Evolutionary conservation across 2,888 invertebrate species (phyloP), one percentile per base, ranked within the genome.

Genomic region (Dione juno): DNA sequence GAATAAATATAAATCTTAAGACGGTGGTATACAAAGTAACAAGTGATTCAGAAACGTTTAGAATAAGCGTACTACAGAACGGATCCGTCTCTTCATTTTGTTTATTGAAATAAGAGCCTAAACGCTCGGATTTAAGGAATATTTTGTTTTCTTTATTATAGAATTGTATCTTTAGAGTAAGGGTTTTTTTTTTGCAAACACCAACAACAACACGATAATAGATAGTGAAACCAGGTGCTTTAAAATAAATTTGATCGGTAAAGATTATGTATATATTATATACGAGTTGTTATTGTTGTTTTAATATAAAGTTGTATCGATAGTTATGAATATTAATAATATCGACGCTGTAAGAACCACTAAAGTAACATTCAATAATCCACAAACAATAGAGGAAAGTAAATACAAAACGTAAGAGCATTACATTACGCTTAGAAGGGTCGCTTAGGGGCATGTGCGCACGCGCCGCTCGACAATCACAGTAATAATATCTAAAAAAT

Each of bases 401-500:
- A 80, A 79, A 84, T 82, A 87, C 82, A 84, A 84, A 88, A 88
- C 83, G 88, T 88, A 90, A 88, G 88, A 90, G 89, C 87, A 89
- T 89, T 89, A 86, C 83, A 84, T 81, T 83, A 81, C 82, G 82
- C 80, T 77, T 82, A 82, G 79, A 82, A 81, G 87, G 89, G 88
- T 85, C 82, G 86, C 82, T 82, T 81, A 84, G 84, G 86, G 92
- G 88, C 92, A 92, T 92, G 90, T 92, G 93, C 92, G 92, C 92
- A 89, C 88, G 89, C 92, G 92, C 80, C 89, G 84, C 73, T 76
- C 84, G 79, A 84, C 90, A 90, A 91, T 91, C 91, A 89, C 85
- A 87, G 91, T 92, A 93, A 93, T 93, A 92, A 92, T 93, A 92
- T 89, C 91, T 90, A 92, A 92, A 93, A 92, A 93, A 92, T 92